Evolutionary conservation across 2,113 vertebrate species (phyloP), one percentile per base, ranked within the genome.

Genomic region (Synchiropus splendidus): DNA sequence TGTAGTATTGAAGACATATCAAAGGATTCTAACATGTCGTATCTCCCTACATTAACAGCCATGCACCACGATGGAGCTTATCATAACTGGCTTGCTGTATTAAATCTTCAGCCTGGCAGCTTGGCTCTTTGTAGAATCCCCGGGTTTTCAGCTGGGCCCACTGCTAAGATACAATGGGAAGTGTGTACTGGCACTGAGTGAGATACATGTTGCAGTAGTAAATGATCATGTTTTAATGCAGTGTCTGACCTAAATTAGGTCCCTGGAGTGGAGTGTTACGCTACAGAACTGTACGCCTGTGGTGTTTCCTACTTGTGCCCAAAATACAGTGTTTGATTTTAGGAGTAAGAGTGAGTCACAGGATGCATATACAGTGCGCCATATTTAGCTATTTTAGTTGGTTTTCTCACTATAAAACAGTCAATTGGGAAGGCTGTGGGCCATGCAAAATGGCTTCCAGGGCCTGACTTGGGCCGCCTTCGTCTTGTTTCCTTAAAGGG

Each of bases 241-340:
- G 52, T 63, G 57, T 69, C 72, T 84, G 82, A 80, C 84, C 85
- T 85, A 85, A 83, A 81, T 83, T 81, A 84, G 80, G 79, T 83
- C 74, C 57, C 45, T 30, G 57, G 39, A 54, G 48, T 58, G 36
- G 40, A 54, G 41, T n/a, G n/a, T n/a, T n/a, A 48, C 48, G 44
- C 51, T 5, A 46, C 55, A 48, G 43, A 27, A n/a, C n/a, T n/a
- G 21, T 27, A 5, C 4, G 21, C 21, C 8, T 27, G 21, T 27
- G 21, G 8, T 4, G 21, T 27, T 27, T 27, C n/a, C n/a, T n/a
- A n/a, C n/a, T n/a, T 27, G 8, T 5, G 21, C 21, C 21, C 21
- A 27, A 27, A 8, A 27, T 27, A 27, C 21, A 4, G 21, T 27
- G 21, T 27, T 4, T 27, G 21, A 8, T 27, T 27, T 27, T 27